Evolutionary conservation across 2,113 vertebrate genomes (phyloP), one percentile per base, ranked within the genome.

Genomic region (Percina caprodes): DNA sequence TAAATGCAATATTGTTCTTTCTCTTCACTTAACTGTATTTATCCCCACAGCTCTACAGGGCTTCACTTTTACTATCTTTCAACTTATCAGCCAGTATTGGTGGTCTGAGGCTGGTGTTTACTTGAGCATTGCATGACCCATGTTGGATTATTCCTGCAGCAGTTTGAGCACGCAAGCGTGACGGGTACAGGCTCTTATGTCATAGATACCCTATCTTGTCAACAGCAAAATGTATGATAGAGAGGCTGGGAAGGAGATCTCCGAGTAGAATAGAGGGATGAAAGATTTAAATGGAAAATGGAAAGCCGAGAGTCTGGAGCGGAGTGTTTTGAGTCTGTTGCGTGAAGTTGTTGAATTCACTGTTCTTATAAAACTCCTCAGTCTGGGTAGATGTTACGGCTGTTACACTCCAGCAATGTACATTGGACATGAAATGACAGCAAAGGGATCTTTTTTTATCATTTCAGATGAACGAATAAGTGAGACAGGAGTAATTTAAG

Each of bases 161-260:
- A 82, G 77, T 79, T 42, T 76, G 80, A 72, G 80, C 91, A 91
- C 12, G 35, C 79, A 46, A 85, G 82, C 74, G 14, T 89, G 83
- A 85, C 61, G 51, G 66, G 69, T 45, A 70, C 55, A 24, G 80
- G 55, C 77, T 78, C 80, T 80, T 82, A 81, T 87, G 88, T 89
- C 86, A 89, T 51, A 71, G 88, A 89, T 86, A 90, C 67, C 63
- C 79, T 76, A 79, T 79, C 77, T 86, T 81, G 87, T 90, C 88
- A 89, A 61, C 84, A 83, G 82, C 52, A 59, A 33, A 88, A 80
- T 49, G 72, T 70, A 81, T 78, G 83, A 91, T 79, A 72, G 75
- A 88, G 74, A 74, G 74, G 19, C 74, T 54, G 42, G 33, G 52
- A 55, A 55, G 56, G 63, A 15, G 42, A 75, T 73, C 51, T 52